phyloP scores from a whole-genome alignment of 2,113 vertebrate species.

The Podarcis muralis region DNA sequence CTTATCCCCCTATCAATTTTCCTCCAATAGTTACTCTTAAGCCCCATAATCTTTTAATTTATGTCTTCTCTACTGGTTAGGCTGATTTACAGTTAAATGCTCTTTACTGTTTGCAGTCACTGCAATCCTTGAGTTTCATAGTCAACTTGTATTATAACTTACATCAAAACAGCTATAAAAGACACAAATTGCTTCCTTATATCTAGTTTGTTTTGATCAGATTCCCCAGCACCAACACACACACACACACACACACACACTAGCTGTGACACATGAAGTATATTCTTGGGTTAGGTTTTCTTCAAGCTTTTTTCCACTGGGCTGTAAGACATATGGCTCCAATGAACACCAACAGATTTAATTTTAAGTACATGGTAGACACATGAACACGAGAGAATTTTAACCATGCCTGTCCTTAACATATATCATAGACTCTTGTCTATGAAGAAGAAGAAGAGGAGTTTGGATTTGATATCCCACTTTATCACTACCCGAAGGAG shows the following conservation, averaged over 20 bases:
- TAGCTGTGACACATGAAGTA: neutral
- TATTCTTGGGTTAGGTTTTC: neutral
- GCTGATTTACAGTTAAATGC: constrained; percentile 25
- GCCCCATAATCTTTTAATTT: constrained; percentile 35
- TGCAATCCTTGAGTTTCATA: constrained; percentile 9
- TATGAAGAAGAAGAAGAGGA: neutral
- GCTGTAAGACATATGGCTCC: constrained; percentile 20
- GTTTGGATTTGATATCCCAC: too few relatives aligned
- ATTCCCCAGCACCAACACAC: neutral
- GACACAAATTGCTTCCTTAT: constrained; percentile 2
- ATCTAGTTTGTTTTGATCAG: neutral
- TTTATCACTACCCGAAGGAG: too few relatives aligned
- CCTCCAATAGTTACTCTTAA: constrained; percentile 25
- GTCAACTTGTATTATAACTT: constrained; percentile 19
- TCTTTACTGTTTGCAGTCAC: constrained; percentile 20
- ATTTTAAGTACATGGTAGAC: neutral
- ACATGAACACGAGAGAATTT: neutral
- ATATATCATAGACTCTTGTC: neutral
- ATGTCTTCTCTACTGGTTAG: constrained; percentile 23
- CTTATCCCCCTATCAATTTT: constrained; percentile 38
- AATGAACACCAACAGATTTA: neutral
- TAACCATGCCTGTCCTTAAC: neutral
- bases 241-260: neutral
- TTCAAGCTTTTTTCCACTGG: neutral
- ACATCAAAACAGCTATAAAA: neutral